These are phyloP conservation scores for Pachliopta kotzebuea DNA, from an alignment of 2,888 invertebrate species.

Conservation along the genomic window DNA sequence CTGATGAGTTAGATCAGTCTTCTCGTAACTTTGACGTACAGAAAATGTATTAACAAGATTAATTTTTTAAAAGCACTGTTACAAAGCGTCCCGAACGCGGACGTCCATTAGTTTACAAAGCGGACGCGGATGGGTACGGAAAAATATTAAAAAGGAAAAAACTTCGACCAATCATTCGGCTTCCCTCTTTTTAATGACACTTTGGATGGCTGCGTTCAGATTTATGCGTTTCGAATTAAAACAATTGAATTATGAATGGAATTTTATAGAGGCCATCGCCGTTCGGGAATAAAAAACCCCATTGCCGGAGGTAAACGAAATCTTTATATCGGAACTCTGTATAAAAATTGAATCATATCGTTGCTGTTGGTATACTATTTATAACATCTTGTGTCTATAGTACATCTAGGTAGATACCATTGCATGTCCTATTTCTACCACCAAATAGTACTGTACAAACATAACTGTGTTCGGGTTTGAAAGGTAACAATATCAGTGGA, in stretches of 20 bases:
- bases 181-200: constrained; percentile 34
- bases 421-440: too few species aligned
- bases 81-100: constrained; percentile 3
- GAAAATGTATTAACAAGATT: constrained; percentile 6
- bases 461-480: too few species aligned
- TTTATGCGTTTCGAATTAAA: constrained; percentile 32
- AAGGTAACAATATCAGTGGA: too few species aligned
- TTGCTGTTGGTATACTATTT: not conserved
- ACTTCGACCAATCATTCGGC: constrained; percentile 25
- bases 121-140: constrained; percentile 3
- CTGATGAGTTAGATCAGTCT: too few species aligned
- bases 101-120: constrained; percentile 20
- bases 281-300: constrained; percentile 8
- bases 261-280: constrained; percentile 24
- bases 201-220: constrained; percentile 28
- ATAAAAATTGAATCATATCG: not conserved
- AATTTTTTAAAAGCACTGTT: constrained; percentile 10
- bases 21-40: too few species aligned
- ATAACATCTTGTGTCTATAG: too few species aligned
- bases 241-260: constrained; percentile 31
- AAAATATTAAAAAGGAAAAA: constrained; percentile 12
- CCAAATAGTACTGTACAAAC: too few species aligned
- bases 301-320: constrained; percentile 8
- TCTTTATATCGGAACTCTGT: not conserved
- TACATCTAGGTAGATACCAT: too few species aligned